These are phyloP conservation scores for Centropristis striata DNA, from an alignment of 2,113 vertebrate genomes.

Conservation along the genomic window DNA sequence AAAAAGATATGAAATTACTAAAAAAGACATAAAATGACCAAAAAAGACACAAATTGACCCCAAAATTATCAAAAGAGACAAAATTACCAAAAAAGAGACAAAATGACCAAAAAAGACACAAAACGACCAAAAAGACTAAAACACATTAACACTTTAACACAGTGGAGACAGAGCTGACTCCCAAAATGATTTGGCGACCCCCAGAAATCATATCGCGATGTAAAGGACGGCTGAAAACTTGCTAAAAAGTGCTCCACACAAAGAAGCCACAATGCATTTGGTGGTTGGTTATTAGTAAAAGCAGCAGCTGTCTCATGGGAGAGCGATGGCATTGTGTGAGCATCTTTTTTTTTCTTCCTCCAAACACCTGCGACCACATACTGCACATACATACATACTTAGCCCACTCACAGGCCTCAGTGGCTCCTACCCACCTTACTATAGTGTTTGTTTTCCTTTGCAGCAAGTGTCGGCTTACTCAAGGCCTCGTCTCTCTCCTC, in stretches of 20 bases:
- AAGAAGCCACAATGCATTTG: slow-evolving; percentile 33
- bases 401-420: slow-evolving; percentile 37
- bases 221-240: slow-evolving; percentile 2
- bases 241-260: slow-evolving; percentile 13
- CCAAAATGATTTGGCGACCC: no score
- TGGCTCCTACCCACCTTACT: slow-evolving; percentile 48
- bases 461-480: slow-evolving; percentile 53
- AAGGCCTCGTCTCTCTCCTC: slow-evolving; percentile 31
- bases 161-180: no score
- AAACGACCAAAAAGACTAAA: no score
- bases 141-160: no score
- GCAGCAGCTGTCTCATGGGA: slow-evolving; percentile 21
- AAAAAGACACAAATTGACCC: no score
- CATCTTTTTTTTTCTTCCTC: not conserved
- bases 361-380: slow-evolving; percentile 53
- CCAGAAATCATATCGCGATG: no score
- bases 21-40: no score
- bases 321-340: slow-evolving; percentile 19
- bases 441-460: slow-evolving; percentile 64
- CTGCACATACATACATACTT: slow-evolving; percentile 13
- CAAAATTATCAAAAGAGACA: no score
- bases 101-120: no score
- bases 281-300: slow-evolving; percentile 31
- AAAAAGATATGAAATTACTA: no score
- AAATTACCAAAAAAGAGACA: no score